Percentiles rank a stretch among this genome's conserved stretches.
Conservation (phyloP, 2,797 vertebrate genomes). For the Anguilla megastoma region DNA sequence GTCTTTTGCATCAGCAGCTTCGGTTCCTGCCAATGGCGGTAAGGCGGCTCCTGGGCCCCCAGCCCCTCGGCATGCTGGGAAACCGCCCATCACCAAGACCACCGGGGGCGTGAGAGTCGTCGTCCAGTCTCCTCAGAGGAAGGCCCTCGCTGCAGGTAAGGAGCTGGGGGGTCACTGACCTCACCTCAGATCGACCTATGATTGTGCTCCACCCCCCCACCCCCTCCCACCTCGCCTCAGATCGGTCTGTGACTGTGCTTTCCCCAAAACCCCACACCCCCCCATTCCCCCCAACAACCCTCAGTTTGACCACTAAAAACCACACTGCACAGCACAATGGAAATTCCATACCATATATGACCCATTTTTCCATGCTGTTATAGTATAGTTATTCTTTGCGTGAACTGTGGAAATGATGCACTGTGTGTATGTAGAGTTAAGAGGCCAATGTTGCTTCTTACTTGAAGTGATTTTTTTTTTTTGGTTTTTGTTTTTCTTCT, state of each 20-base stretch:
- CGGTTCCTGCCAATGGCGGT: constrained; percentile 28
- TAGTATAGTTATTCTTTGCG: neutral
- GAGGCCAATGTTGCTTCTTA: neutral
- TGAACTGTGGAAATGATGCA: neutral
- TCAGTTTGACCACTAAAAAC: neutral
- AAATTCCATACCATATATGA: neutral
- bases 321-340: neutral
- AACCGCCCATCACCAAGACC: constrained; percentile 54
- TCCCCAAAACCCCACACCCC: too few relatives aligned
- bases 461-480: neutral
- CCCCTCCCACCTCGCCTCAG: too few relatives aligned
- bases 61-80: constrained; percentile 34
- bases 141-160: constrained; percentile 58
- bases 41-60: constrained; percentile 39
- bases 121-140: constrained; percentile 48
- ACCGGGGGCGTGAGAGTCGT: constrained; percentile 49
- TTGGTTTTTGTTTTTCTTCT: neutral
- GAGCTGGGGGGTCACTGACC: neutral
- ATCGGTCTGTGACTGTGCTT: too few relatives aligned
- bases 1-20: neutral
- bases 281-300: too few relatives aligned
- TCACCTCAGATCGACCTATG: neutral
- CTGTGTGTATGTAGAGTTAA: neutral
- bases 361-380: neutral
- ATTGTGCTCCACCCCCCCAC: neutral